Percentiles rank a stretch among this genome's conserved stretches.
Conservation (phyloP, 2,888 invertebrate species). For the Drosophila atroscutellata region DNA sequence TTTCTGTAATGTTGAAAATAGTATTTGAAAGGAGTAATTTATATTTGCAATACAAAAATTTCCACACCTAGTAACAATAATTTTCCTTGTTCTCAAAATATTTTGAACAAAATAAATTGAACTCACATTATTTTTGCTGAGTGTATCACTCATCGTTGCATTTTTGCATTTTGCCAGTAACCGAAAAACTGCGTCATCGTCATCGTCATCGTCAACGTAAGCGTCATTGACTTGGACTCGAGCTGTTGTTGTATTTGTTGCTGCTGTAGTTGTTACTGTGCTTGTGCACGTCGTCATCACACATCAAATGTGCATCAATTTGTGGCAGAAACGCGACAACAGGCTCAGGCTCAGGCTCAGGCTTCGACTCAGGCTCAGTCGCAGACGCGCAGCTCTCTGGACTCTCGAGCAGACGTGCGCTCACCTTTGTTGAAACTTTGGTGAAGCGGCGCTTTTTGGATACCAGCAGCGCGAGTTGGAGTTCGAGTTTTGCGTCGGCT, state of each 20-base stretch:
- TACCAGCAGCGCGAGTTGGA: constrained; percentile 7
- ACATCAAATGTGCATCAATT: constrained; percentile 77
- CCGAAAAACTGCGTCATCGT: constrained; percentile 54
- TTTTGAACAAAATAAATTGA: too few relatives aligned
- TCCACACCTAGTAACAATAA: neutral
- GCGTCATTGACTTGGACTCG: constrained; percentile 17
- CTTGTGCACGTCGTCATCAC: constrained; percentile 57
- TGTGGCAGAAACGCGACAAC: constrained; percentile 68
- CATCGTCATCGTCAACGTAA: constrained; percentile 19
- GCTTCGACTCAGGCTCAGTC: neutral
- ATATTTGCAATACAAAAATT: neutral
- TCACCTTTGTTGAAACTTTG: constrained; percentile 40
- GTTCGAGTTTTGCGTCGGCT: constrained; percentile 35
- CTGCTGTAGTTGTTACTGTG: constrained; percentile 2
- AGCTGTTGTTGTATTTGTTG: constrained; percentile 1
- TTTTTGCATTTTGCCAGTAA: constrained; percentile 54
- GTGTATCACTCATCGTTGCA: constrained; percentile 15
- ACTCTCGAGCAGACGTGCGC: constrained; percentile 60
- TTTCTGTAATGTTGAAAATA: too few relatives aligned
- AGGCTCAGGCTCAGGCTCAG: constrained; percentile 30
- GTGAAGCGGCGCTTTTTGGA: constrained; percentile 43
- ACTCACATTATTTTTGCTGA: neutral
- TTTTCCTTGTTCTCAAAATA: neutral
- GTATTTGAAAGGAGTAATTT: neutral
- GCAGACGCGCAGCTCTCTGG: neutral